Percentiles rank a stretch among this genome's conserved stretches.
Evolutionary conservation across 2,797 vertebrate genomes (phyloP).

Genomic region (Peromyscus attwateri): DNA sequence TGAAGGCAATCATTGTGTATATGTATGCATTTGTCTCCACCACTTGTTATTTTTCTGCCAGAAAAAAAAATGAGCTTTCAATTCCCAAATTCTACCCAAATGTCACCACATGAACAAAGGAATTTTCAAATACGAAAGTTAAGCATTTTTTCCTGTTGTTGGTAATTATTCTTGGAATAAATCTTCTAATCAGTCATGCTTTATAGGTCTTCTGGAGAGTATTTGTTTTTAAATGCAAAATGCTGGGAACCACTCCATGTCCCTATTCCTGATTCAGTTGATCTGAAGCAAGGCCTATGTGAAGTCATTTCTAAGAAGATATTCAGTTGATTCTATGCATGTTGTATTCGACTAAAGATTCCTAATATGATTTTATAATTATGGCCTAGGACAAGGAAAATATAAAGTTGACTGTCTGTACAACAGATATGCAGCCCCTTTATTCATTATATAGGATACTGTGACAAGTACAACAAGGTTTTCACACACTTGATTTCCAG

Average conservation of each 20-base stretch:
- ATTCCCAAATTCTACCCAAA: slow-evolving; percentile 9
- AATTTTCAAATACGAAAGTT: neutral
- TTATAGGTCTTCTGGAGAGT: neutral
- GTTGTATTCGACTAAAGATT: neutral
- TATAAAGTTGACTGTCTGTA: neutral
- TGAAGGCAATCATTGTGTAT: slow-evolving; percentile 28
- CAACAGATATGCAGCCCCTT: neutral
- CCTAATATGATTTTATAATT: neutral
- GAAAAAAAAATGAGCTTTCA: slow-evolving; percentile 22
- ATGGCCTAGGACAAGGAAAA: neutral
- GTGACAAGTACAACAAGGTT: neutral
- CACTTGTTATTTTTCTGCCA: neutral
- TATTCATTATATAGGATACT: neutral
- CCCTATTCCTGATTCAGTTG: neutral
- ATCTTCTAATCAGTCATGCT: slow-evolving; percentile 26
- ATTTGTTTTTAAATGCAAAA: slow-evolving; percentile 10
- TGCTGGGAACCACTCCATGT: neutral
- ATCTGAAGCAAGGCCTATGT: neutral
- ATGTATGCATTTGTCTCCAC: neutral
- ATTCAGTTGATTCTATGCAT: neutral
- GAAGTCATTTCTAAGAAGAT: neutral
- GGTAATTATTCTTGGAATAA: neutral
- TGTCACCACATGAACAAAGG: slow-evolving; percentile 52
- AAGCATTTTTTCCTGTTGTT: neutral
- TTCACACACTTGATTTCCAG: neutral